Conservation (phyloP, 2,797 vertebrate species). For the Channallabes apus region DNA sequence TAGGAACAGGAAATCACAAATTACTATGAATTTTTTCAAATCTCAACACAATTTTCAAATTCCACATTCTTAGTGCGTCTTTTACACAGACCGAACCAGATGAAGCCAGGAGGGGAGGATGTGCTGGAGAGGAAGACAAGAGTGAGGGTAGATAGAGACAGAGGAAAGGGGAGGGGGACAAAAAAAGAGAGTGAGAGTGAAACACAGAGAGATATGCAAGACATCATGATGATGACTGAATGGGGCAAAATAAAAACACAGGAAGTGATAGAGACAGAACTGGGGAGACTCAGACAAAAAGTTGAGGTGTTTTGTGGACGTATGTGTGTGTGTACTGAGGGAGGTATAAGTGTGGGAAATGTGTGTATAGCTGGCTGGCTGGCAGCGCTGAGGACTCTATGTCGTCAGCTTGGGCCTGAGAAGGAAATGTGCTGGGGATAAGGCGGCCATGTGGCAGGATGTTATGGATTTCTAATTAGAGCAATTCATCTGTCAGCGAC, state of each 20-base stretch:
- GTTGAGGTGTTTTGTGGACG: conserved; percentile 46
- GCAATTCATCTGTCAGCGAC: conserved; percentile 99
- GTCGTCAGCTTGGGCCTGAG: conserved; percentile 95
- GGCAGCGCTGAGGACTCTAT: conserved; percentile 87
- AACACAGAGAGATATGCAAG: conserved; percentile 35
- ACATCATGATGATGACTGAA: conserved; percentile 65
- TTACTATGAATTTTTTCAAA: conserved; percentile 22
- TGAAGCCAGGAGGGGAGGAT: conserved; percentile 41
- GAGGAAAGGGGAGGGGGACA: background rate
- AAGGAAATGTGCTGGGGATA: conserved; percentile 99
- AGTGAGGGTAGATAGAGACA: conserved; percentile 43
- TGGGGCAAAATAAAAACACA: conserved; percentile 72
- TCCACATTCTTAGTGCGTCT: conserved; percentile 18
- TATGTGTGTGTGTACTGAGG: conserved; percentile 5
- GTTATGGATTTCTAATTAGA: conserved; percentile 99
- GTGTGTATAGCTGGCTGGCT: conserved; percentile 59
- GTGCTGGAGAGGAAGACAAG: conserved; percentile 42
- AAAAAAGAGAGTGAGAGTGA: conserved; percentile 30
- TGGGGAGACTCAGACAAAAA: conserved; percentile 71
- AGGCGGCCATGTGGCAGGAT: conserved; percentile 99
- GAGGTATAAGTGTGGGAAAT: conserved; percentile 34
- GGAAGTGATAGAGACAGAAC: conserved; percentile 78
- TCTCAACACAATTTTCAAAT: conserved; percentile 25
- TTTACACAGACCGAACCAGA: conserved; percentile 36
- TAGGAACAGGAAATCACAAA: conserved; percentile 22